These are phyloP conservation scores for Planiliza haematocheilus DNA, from an alignment of 2,113 vertebrate species.

Conservation along the genomic window DNA sequence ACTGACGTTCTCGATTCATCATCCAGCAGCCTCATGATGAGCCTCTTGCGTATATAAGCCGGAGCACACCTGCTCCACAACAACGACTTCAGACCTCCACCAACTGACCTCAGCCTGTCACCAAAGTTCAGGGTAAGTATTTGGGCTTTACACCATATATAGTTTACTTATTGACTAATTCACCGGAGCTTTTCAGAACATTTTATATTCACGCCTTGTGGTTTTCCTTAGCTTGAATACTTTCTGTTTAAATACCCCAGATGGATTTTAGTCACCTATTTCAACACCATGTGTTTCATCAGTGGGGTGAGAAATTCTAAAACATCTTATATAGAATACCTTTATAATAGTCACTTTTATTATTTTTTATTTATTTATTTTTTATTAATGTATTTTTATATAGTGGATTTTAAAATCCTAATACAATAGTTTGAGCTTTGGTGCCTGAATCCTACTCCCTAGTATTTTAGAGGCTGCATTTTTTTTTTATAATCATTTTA, in stretches of 20 bases:
- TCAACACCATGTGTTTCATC: no score
- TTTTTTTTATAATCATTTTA: no score
- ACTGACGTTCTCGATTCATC: slow-evolving; percentile 78
- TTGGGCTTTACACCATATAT: background rate
- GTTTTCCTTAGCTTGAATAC: no score
- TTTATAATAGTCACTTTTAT: no score
- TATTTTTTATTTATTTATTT: no score
- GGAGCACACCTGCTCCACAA: slow-evolving; percentile 58
- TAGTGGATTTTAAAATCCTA: background rate
- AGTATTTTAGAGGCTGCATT: background rate
- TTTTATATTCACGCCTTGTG: no score
- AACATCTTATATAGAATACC: no score
- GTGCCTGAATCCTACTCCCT: background rate
- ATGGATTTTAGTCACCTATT: no score
- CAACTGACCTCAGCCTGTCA: slow-evolving; percentile 62
- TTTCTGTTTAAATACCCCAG: no score
- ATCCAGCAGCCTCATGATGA: slow-evolving; percentile 45
- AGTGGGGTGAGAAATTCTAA: no score
- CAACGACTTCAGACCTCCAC: slow-evolving; percentile 57
- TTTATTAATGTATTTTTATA: no score
- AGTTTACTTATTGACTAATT: background rate
- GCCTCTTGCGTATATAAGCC: slow-evolving; percentile 70
- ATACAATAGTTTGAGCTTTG: background rate
- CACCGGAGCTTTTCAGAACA: no score
- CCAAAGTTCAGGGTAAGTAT: slow-evolving; percentile 76